Evolutionary conservation across 2,888 invertebrate genomes (phyloP).

Genomic region (Apodemia mormo): DNA sequence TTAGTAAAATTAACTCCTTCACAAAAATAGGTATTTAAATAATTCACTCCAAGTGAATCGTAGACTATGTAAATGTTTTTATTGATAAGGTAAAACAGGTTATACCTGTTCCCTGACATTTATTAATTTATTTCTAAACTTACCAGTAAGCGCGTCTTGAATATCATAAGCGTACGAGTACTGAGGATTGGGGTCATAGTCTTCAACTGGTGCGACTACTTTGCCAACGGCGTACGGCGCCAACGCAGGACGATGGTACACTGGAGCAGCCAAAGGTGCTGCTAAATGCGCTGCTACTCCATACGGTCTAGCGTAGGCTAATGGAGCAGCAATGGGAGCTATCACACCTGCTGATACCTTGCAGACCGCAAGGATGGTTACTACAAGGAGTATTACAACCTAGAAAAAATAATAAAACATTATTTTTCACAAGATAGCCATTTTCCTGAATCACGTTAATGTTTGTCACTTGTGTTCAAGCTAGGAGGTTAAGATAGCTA

Average conservation of each 20-base stretch:
- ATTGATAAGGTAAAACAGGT: too few species aligned
- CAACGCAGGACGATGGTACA: conserved; percentile 55
- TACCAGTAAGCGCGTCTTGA: conserved; percentile 84
- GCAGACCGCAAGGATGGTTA: conserved; percentile 55
- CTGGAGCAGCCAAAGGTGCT: conserved; percentile 45
- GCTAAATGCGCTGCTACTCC: conserved; percentile 36
- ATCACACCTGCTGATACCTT: conserved; percentile 50
- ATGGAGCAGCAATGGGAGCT: conserved; percentile 53
- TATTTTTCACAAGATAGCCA: background rate
- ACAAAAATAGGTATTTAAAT: too few species aligned
- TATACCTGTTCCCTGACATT: too few species aligned
- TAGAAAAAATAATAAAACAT: conserved; percentile 17
- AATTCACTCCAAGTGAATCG: too few species aligned
- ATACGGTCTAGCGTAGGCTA: conserved; percentile 53
- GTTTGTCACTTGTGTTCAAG: too few species aligned
- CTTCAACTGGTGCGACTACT: conserved; percentile 72
- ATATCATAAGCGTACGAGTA: conserved; percentile 87
- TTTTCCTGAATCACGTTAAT: background rate
- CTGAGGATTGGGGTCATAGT: conserved; percentile 84
- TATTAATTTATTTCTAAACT: conserved; percentile 43
- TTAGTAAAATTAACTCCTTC: too few species aligned
- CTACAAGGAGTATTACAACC: conserved; percentile 61
- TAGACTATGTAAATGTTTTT: too few species aligned
- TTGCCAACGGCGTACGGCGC: background rate
- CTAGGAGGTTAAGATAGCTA: too few species aligned